These are phyloP conservation scores for Gandaritis pyraliata DNA, from an alignment of 2,888 invertebrate genomes.

Conservation along the genomic window DNA sequence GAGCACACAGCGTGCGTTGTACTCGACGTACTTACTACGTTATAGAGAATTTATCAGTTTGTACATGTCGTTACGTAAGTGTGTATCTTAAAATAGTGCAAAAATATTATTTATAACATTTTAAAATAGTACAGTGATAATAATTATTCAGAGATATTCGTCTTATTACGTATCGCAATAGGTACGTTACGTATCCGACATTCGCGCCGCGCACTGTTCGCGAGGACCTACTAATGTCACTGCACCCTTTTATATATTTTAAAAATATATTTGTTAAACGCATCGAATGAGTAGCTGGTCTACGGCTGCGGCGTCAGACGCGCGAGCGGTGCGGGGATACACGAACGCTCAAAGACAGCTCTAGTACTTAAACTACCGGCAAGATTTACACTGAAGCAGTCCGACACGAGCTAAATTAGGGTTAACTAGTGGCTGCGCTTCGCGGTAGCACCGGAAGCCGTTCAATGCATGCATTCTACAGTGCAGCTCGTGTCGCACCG, in stretches of 20 bases:
- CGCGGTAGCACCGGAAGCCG: neutral
- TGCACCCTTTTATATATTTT: neutral
- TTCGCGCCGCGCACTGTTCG: slow-evolving; percentile 1
- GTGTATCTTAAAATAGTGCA: slow-evolving; percentile 51
- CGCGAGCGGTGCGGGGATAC: neutral
- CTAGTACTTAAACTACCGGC: slow-evolving; percentile 56
- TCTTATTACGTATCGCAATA: slow-evolving; percentile 28
- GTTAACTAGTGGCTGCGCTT: slow-evolving; percentile 6
- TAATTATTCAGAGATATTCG: slow-evolving; percentile 19
- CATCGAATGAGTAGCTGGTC: neutral
- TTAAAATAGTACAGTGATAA: slow-evolving; percentile 37
- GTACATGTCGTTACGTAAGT: slow-evolving; percentile 57
- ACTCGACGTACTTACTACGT: slow-evolving; percentile 20
- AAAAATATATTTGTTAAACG: slow-evolving; percentile 13
- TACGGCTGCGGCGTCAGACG: neutral
- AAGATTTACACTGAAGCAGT: slow-evolving; percentile 47
- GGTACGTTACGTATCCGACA: slow-evolving; percentile 1
- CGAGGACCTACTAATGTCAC: neutral
- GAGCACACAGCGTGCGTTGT: slow-evolving; percentile 19
- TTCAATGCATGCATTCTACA: neutral
- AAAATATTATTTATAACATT: slow-evolving; percentile 50
- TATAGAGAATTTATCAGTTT: slow-evolving; percentile 53
- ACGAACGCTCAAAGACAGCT: slow-evolving; percentile 6
- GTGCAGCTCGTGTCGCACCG: slow-evolving; percentile 7
- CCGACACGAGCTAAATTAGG: slow-evolving; percentile 19